Percentiles rank a stretch among this genome's conserved stretches.
phyloP scores from a whole-genome alignment of 2,113 vertebrate species.

The Amphiprion percula region DNA sequence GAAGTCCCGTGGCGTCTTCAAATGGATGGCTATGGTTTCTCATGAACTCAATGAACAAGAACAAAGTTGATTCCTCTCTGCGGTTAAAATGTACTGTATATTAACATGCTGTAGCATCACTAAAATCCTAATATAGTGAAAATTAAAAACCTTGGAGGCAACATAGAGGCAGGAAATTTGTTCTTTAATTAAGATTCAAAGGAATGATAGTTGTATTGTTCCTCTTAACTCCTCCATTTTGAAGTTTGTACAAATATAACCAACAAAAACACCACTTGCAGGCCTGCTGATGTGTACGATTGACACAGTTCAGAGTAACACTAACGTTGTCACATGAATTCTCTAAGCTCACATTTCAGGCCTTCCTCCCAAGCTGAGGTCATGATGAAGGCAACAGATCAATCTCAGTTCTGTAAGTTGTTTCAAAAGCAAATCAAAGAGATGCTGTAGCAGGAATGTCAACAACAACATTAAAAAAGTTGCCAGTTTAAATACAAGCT shows the following conservation, averaged over 20 bases:
- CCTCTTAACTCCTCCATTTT: slow-evolving; percentile 3
- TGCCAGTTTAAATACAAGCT: background rate
- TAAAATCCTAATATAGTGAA: background rate
- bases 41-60: slow-evolving; percentile 8
- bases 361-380: background rate
- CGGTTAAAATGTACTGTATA: background rate
- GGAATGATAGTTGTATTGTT: background rate
- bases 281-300: background rate
- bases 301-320: background rate
- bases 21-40: background rate
- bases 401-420: background rate
- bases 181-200: slow-evolving; percentile 4
- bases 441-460: background rate
- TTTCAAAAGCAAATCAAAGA: background rate
- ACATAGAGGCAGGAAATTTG: background rate
- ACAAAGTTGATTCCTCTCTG: slow-evolving; percentile 4
- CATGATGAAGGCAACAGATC: background rate
- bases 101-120: background rate
- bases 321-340: background rate
- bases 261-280: background rate
- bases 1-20: background rate
- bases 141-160: background rate
- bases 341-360: background rate
- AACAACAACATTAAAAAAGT: background rate
- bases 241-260: background rate